Evolutionary conservation across 2,113 vertebrate genomes (phyloP), one percentile per base, ranked within the genome.

Genomic region (Anhinga anhinga): DNA sequence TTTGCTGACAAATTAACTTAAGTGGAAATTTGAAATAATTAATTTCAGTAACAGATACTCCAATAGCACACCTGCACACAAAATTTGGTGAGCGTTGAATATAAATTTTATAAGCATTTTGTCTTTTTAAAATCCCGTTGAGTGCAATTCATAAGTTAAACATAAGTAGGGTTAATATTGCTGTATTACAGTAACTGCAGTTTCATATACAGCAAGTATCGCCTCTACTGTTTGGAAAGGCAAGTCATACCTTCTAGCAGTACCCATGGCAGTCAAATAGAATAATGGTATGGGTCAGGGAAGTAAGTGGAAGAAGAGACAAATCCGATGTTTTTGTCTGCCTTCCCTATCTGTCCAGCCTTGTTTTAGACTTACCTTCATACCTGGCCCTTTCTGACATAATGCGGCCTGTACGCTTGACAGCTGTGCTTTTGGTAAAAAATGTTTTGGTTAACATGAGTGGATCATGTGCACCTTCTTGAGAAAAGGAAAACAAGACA

Each of bases 11-110:
- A 69, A 84, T 82, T 69, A 87, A 49, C 49, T 85, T 80, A 26
- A 86, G 36, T 83, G 73, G 89, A 88, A 90, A 63, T 93, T 80
- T 84, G 63, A 94, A 87, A 69, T 85, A 71, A 81, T 80, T 83
- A n/a, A 32, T 93, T 82, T 82, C 56, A 77, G 59, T 93, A 91
- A 47, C 34, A 94, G 81, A 23, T 38, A 44, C 63, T 86, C 50
- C 67, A 82, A 0, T 91, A 93, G 25, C 50, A 81, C 29, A 72
- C 27, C 15, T 2, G 3, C 59, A 86, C 52, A 30, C 61, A 79
- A 11, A 88, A 61, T 80, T 66, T 83, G n/a, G n/a, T 65, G 58
- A 62, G 49, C 70, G 85, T 83, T 77, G 45, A 63, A 56, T 76
- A 42, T n/a, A 78, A 55, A 71, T 81, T 86, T 62, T 27, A 2